Conservation (phyloP, 2,797 vertebrate genomes). For the Enteromius thamalakanensis region DNA sequence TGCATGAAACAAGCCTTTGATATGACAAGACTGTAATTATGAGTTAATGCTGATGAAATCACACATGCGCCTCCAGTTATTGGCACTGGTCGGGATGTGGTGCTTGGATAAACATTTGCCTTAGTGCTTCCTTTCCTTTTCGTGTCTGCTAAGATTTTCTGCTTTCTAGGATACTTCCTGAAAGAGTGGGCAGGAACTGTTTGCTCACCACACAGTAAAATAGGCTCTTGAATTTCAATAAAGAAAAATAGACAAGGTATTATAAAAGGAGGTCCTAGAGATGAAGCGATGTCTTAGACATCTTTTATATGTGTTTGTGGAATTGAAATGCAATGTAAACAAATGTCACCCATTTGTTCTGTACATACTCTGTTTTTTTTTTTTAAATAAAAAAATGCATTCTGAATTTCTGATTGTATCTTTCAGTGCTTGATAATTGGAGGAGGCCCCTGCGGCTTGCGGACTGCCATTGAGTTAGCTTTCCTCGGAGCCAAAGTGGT, state of each 20-base stretch:
- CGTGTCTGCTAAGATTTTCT: slow-evolving; percentile 23
- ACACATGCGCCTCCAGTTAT: slow-evolving; percentile 34
- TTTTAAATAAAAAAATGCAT: background rate
- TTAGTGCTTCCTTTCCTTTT: background rate
- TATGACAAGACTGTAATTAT: slow-evolving; percentile 62
- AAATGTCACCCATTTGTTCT: background rate
- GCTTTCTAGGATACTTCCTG: slow-evolving; percentile 26
- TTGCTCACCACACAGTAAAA: slow-evolving; percentile 13
- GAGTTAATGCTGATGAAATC: slow-evolving; percentile 57
- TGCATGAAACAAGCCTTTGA: slow-evolving; percentile 62
- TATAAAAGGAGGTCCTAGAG: background rate
- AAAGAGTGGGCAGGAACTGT: slow-evolving; percentile 8
- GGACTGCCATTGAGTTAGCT: slow-evolving; percentile 95
- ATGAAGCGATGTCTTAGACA: background rate
- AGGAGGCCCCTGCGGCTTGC: slow-evolving; percentile 92
- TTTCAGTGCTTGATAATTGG: slow-evolving; percentile 94
- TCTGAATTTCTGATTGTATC: slow-evolving; percentile 6
- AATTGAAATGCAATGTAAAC: background rate
- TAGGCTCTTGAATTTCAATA: slow-evolving; percentile 9
- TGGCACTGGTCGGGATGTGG: background rate
- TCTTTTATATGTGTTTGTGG: background rate
- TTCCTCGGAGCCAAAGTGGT: slow-evolving; percentile 94
- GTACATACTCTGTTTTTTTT: background rate
- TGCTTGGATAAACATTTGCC: slow-evolving; percentile 43
- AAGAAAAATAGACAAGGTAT: background rate